Evolutionary conservation across 2,113 vertebrate species (phyloP).

Genomic region (Sciurus niger): DNA sequence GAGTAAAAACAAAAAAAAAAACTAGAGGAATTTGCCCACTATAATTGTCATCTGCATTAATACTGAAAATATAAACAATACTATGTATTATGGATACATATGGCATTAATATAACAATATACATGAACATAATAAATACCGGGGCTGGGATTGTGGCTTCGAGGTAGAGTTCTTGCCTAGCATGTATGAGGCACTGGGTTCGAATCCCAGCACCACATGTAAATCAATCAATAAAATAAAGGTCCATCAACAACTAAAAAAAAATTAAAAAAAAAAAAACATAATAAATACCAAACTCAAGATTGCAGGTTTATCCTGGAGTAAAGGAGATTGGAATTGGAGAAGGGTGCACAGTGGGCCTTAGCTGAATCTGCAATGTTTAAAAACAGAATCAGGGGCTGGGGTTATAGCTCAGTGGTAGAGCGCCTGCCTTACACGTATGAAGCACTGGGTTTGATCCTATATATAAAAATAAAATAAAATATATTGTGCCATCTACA

Average conservation of each 20-base stretch:
- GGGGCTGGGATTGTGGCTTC: too few species aligned
- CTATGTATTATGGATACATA: neutral
- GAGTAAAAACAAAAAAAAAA: neutral
- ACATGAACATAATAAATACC: neutral
- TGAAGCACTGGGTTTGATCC: too few species aligned
- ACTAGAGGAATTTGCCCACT: neutral
- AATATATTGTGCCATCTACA: too few species aligned
- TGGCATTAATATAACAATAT: neutral
- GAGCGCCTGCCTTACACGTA: too few species aligned
- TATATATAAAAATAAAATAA: too few species aligned
- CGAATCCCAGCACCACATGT: too few species aligned
- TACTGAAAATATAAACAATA: slow-evolving; percentile 1
- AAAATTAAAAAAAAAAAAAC: neutral
- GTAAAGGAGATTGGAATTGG: neutral
- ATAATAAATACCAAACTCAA: slow-evolving; percentile 41
- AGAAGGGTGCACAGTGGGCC: neutral
- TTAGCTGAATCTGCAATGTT: neutral
- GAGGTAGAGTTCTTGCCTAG: too few species aligned
- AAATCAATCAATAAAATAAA: too few species aligned
- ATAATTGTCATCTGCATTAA: neutral
- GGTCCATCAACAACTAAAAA: too few species aligned
- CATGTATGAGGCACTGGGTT: too few species aligned
- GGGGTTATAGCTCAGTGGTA: too few species aligned
- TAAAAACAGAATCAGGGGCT: neutral
- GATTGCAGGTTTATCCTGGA: neutral